phyloP scores from a whole-genome alignment of 2,113 vertebrate genomes.

The Myotis yumanensis region DNA sequence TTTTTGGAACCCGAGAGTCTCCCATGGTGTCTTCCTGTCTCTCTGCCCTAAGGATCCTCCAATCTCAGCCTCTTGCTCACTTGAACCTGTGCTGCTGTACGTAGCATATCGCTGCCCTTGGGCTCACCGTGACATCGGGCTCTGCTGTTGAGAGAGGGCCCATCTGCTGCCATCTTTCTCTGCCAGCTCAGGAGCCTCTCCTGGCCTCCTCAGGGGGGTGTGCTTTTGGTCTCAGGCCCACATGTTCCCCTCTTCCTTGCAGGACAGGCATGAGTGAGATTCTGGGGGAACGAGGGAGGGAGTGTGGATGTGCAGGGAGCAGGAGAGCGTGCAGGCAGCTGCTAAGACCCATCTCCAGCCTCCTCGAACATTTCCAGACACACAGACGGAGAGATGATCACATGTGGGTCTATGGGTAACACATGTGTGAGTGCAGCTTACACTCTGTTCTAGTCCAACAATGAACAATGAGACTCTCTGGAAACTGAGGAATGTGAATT shows the following conservation, averaged over 20 bases:
- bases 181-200: not conserved
- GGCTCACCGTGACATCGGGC: not conserved
- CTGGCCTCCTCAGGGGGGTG: too few relatives aligned
- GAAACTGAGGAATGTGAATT: not conserved
- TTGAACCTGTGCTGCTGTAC: not conserved
- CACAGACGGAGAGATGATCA: not conserved
- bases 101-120: not conserved
- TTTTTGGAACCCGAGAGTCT: not conserved
- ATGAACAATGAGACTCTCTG: not conserved
- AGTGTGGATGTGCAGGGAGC: rapidly evolving
- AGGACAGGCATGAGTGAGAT: not conserved
- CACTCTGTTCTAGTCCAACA: not conserved
- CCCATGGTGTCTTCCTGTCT: not conserved
- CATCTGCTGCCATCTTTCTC: not conserved
- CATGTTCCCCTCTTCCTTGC: not conserved
- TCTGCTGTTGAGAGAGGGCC: not conserved
- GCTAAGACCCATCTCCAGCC: not conserved
- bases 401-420: not conserved
- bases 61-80: not conserved
- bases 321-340: not conserved
- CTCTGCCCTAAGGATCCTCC: not conserved
- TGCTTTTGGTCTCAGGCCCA: not conserved
- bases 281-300: not conserved
- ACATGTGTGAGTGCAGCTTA: not conserved
- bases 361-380: not conserved